Evolutionary conservation across 1,140 invertebrate genomes (phyloP), one percentile per base, ranked within the genome.

Genomic region (Delia radicum): DNA sequence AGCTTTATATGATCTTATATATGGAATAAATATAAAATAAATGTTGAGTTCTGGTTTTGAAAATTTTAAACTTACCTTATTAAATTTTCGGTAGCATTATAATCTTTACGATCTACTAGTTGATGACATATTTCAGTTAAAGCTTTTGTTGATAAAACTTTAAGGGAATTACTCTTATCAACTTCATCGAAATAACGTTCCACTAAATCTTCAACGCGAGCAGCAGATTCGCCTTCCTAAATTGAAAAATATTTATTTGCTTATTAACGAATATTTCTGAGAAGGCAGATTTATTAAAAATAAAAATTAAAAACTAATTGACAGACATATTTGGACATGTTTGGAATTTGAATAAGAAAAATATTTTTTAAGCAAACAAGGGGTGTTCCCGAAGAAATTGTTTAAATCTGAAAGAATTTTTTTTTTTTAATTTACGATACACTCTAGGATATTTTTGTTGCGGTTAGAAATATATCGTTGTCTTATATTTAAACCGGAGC

Each of bases 131-230:
- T 80, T 74, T 86, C 85, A 0, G 85, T 79, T 27, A 86, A 62
- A 0, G 82, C 78, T 77, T 85, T 86, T 0, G 85, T 79, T 27
- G 81, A 78, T 4, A 86, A 37, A 15, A 86, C 26, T 72, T 80
- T 80, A 0, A 86, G 62, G 4, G 78, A 77, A 21, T 82, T 81
- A 10, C 77, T 79, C 8, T 77, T 78, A 18, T 83, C 78, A 6
- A 80, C 77, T 73, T 82, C 80, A 10, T 85, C 81, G 78, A 93
- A 93, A 82, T 91, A 91, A 74, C 90, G 87, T 55, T 88, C 87
- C 3, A 94, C 89, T 80, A 92, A 86, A 76, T 92, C 91, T 85
- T 94, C 91, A 7, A 94, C 90, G 8, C 84, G 79, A 1, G 78
- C 78, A 5, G 81, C 78, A 29, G 81, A 80, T 12, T 81, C 79